Evolutionary conservation across 2,797 vertebrate species (phyloP).

Genomic region (Helostoma temminkii): DNA sequence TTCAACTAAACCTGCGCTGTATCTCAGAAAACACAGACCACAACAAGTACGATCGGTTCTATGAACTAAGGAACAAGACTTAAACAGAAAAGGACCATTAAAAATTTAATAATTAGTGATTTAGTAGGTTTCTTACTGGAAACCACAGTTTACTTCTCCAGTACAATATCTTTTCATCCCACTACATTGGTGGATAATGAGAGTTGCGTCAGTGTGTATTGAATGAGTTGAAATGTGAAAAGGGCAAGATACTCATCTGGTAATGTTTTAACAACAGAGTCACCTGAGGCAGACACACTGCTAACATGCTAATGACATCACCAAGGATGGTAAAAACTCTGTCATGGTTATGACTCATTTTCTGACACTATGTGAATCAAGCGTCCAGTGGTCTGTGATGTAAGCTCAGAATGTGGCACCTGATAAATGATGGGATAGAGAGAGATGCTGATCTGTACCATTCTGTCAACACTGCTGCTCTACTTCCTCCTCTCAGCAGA

Average conservation of each 20-base stretch:
- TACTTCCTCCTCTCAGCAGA: slow-evolving; percentile 21
- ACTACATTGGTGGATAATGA: background rate
- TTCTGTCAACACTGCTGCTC: slow-evolving; percentile 60
- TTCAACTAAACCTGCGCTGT: background rate
- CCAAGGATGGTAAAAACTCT: slow-evolving; percentile 2
- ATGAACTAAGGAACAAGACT: background rate
- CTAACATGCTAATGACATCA: slow-evolving; percentile 4
- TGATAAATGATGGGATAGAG: slow-evolving; percentile 68
- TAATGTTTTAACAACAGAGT: slow-evolving; percentile 27
- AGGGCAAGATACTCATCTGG: background rate
- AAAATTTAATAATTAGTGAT: background rate
- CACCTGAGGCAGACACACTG: background rate
- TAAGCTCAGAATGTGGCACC: slow-evolving; percentile 68
- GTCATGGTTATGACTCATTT: slow-evolving; percentile 5
- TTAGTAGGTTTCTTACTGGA: background rate
- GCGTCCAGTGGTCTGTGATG: slow-evolving; percentile 12
- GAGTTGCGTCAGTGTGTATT: background rate
- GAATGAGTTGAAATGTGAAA: slow-evolving; percentile 2
- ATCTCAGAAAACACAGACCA: background rate
- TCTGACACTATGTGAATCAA: slow-evolving; percentile 9
- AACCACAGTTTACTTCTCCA: background rate
- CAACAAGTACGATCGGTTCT: background rate
- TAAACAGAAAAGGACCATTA: background rate
- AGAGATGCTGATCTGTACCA: slow-evolving; percentile 43
- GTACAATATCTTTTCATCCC: background rate